These are phyloP conservation scores for Enteromius fasciolatus DNA, from an alignment of 2,797 vertebrate species.

Conservation along the genomic window DNA sequence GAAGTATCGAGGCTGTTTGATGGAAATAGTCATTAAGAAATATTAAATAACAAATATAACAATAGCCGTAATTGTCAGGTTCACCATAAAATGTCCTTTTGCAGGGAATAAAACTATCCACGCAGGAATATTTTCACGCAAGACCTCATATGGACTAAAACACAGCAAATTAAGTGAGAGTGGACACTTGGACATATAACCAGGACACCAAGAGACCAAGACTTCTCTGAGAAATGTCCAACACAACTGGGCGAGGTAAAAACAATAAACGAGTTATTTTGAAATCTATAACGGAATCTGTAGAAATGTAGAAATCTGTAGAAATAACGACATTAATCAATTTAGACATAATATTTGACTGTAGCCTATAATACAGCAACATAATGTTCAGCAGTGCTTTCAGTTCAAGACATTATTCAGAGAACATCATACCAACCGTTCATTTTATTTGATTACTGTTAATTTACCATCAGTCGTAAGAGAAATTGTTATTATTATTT, in stretches of 20 bases:
- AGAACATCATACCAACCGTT: neutral
- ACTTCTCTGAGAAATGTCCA: constrained; percentile 79
- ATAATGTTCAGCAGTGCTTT: neutral
- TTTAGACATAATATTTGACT: neutral
- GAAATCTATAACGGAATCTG: neutral
- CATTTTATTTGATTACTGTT: neutral
- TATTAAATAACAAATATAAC: constrained; percentile 1
- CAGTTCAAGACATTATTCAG: neutral
- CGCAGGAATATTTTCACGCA: constrained; percentile 73
- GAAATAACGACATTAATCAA: neutral
- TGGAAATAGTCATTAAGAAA: neutral
- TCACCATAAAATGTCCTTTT: constrained; percentile 68
- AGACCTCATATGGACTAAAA: constrained; percentile 71
- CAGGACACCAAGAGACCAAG: constrained; percentile 68
- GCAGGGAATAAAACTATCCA: constrained; percentile 69
- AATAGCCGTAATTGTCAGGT: constrained; percentile 60
- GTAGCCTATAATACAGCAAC: neutral
- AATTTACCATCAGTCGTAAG: neutral
- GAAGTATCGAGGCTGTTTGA: neutral
- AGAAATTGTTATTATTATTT: neutral
- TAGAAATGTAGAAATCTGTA: neutral
- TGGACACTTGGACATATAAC: constrained; percentile 69
- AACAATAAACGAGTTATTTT: constrained; percentile 58
- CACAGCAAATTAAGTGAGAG: constrained; percentile 70
- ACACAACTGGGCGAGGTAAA: constrained; percentile 81